Evolutionary conservation across 2,888 invertebrate species (phyloP).

Genomic region (Holacanthella duospinosa): DNA sequence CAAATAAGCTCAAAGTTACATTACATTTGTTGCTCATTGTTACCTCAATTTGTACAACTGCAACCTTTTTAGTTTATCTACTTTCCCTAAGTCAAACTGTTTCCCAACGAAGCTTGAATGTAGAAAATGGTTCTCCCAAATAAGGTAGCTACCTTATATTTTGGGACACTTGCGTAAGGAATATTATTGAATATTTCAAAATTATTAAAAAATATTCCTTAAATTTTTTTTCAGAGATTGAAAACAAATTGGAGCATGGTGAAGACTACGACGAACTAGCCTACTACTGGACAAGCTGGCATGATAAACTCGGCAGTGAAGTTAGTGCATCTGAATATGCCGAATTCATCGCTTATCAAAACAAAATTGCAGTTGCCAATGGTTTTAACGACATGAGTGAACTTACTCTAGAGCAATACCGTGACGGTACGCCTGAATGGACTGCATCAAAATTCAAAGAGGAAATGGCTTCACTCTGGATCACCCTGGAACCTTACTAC

Average conservation of each 20-base stretch:
- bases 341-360: constrained; percentile 42
- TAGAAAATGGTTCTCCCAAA: no score
- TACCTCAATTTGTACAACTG: no score
- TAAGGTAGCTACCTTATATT: no score
- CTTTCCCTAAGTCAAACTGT: no score
- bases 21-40: no score
- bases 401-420: constrained; percentile 80
- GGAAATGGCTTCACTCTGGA: constrained; percentile 50
- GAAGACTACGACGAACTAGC: constrained; percentile 37
- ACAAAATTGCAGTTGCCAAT: constrained; percentile 41
- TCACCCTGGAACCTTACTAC: constrained; percentile 61
- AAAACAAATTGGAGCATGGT: constrained; percentile 24
- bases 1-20: no score
- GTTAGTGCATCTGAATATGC: constrained; percentile 38
- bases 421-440: constrained; percentile 41
- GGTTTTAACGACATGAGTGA: constrained; percentile 70
- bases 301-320: constrained; percentile 28
- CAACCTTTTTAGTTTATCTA: no score
- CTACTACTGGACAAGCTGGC: constrained; percentile 38
- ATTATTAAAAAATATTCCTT: no score
- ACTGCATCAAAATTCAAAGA: constrained; percentile 42
- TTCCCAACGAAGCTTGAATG: no score
- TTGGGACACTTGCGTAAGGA: no score
- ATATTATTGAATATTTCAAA: no score
- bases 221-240: constrained; percentile 34